Evolutionary conservation across 2,797 vertebrate genomes (phyloP).

Genomic region (Tragelaphus eurycerus): DNA sequence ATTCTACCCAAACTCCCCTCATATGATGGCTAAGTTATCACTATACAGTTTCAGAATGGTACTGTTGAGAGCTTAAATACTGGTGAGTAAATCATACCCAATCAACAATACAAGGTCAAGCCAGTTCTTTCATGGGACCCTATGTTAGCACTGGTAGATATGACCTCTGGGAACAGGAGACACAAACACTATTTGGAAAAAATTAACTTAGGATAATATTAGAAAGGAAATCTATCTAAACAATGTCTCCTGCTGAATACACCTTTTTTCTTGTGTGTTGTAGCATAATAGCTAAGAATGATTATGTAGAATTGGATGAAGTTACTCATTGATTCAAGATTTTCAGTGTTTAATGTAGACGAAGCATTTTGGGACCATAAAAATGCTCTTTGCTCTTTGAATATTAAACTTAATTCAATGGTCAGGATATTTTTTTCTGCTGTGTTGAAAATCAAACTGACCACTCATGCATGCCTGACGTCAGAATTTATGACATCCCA

Average conservation of each 20-base stretch:
- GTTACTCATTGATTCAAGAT: neutral
- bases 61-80: neutral
- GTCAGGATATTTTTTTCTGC: neutral
- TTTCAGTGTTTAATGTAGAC: slow-evolving; percentile 23
- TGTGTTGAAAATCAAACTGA: slow-evolving; percentile 12
- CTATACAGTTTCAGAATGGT: neutral
- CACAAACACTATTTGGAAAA: neutral
- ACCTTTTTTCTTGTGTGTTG: neutral
- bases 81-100: neutral
- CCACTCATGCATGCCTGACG: neutral
- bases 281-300: neutral
- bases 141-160: neutral
- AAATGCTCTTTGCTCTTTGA: slow-evolving; percentile 28
- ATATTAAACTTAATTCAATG: slow-evolving; percentile 43
- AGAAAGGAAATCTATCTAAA: neutral
- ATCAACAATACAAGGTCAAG: neutral
- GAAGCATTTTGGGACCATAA: neutral
- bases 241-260: neutral
- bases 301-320: neutral
- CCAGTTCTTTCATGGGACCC: neutral
- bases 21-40: neutral
- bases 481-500: slow-evolving; percentile 17
- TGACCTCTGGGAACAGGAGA: neutral
- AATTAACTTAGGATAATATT: neutral
- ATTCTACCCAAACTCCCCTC: neutral